Evolutionary conservation across 92 coral and sea anemone species (phyloP).

Genomic region (Pocillopora grandis): DNA sequence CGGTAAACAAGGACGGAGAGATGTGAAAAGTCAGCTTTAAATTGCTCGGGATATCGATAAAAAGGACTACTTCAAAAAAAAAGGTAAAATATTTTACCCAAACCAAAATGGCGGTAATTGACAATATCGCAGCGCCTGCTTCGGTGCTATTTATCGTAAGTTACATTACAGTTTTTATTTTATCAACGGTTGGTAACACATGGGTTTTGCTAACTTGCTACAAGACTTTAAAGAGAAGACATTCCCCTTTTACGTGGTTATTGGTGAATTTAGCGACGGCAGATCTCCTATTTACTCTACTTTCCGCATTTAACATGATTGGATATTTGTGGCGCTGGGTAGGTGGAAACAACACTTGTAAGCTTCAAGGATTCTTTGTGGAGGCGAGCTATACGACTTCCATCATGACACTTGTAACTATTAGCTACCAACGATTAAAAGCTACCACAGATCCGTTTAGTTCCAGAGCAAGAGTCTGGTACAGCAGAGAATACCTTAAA

Average conservation of each 20-base stretch:
- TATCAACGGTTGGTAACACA: constrained; percentile 34
- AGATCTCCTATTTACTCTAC: constrained; percentile 45
- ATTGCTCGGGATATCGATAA: no score
- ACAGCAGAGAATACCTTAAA: constrained; percentile 6
- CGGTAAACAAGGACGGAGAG: no score
- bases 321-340: constrained; percentile 35
- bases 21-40: no score
- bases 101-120: neutral
- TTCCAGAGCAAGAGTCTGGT: constrained; percentile 2
- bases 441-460: constrained; percentile 39
- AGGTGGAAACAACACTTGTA: constrained; percentile 44
- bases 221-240: constrained; percentile 8
- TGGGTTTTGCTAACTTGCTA: constrained; percentile 37
- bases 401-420: constrained; percentile 38
- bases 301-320: constrained; percentile 18
- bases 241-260: constrained; percentile 27
- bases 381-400: constrained; percentile 51
- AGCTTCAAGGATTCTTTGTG: constrained; percentile 45
- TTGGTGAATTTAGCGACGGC: constrained; percentile 47
- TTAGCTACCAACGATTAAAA: constrained; percentile 28
- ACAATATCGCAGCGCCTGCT: neutral
- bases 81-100: neutral
- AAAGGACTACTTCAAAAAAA: neutral
- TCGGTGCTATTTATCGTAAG: neutral
- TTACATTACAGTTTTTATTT: constrained; percentile 30